Evolutionary conservation across 1,140 invertebrate genomes (phyloP).

Genomic region (Teleopsis dalmanni): DNA sequence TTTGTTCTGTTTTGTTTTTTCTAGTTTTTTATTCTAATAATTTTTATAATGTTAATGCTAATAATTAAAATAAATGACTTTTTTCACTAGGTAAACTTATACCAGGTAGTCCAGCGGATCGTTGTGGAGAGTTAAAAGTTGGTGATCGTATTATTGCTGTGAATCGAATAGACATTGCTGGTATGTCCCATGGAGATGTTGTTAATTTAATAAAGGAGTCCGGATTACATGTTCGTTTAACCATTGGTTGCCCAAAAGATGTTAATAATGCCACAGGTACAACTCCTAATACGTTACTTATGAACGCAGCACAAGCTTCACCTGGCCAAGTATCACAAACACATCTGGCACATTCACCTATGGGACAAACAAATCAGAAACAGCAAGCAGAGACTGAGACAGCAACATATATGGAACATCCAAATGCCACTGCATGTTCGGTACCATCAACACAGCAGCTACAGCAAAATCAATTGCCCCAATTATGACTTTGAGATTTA

Average conservation of each 20-base stretch:
- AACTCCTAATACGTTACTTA: slow-evolving; percentile 10
- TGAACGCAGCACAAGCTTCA: slow-evolving; percentile 13
- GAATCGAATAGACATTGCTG: slow-evolving; percentile 85
- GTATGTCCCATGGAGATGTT: slow-evolving; percentile 92
- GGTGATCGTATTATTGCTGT: slow-evolving; percentile 95
- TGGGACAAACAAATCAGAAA: slow-evolving; percentile 1
- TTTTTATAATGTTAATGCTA: slow-evolving; percentile 4
- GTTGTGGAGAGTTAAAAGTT: slow-evolving; percentile 81
- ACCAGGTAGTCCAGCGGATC: slow-evolving; percentile 89
- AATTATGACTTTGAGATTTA: slow-evolving; percentile 45
- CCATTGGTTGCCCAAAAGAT: slow-evolving; percentile 67
- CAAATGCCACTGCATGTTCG: slow-evolving; percentile 25
- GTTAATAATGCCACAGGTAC: slow-evolving; percentile 10
- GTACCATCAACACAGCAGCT: slow-evolving; percentile 10
- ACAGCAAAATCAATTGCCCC: slow-evolving; percentile 13
- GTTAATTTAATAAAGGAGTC: slow-evolving; percentile 93
- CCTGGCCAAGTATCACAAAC: slow-evolving; percentile 21
- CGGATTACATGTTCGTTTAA: slow-evolving; percentile 82
- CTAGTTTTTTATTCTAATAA: too few species aligned
- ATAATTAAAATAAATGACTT: neutral
- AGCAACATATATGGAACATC: slow-evolving; percentile 19
- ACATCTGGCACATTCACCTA: slow-evolving; percentile 10
- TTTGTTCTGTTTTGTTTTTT: too few species aligned
- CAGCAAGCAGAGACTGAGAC: neutral
- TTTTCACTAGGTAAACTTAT: slow-evolving; percentile 72